phyloP scores from a whole-genome alignment of 35 echinoderm and acorn worm species.

The Patiria miniata region DNA sequence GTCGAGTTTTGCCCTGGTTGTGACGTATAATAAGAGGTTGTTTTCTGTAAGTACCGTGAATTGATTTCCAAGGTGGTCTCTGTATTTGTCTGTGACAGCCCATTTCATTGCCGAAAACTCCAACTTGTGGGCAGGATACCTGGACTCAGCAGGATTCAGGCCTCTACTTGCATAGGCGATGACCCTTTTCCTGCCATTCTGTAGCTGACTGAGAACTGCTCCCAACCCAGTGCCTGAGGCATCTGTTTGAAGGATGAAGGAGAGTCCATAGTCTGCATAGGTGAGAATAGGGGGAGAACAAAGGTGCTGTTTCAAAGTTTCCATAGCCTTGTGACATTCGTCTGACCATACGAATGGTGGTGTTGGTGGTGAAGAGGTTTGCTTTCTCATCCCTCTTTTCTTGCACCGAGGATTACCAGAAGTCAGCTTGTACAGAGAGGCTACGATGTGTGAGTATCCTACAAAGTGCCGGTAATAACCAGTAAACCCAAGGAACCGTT shows the following conservation, averaged over 20 bases:
- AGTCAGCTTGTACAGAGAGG: conserved; percentile 38
- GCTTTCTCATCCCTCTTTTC: not conserved
- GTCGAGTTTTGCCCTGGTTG: conserved; percentile 40
- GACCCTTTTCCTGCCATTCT: conserved; percentile 40
- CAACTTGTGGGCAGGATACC: conserved; percentile 67
- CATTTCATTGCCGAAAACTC: conserved; percentile 66
- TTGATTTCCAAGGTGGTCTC: conserved; percentile 31
- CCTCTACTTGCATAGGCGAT: conserved; percentile 57
- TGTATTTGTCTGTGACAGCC: conserved; percentile 50
- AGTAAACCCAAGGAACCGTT: conserved; percentile 27
- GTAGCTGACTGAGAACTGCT: conserved; percentile 31
- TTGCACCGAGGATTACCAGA: not conserved
- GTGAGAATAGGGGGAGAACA: conserved; percentile 11
- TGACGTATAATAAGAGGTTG: conserved; percentile 66
- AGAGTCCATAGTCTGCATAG: conserved; percentile 32
- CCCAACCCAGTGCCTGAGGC: conserved; percentile 37
- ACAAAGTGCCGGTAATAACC: conserved; percentile 45
- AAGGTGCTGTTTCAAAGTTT: conserved; percentile 27
- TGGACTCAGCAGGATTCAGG: conserved; percentile 14
- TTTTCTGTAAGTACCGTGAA: conserved; percentile 69
- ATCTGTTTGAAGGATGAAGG: conserved; percentile 41
- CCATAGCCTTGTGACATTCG: conserved; percentile 35
- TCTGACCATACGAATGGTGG: conserved; percentile 37
- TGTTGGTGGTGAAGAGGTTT: not conserved
- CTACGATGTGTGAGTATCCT: conserved; percentile 24